Conservation (phyloP, 1,140 invertebrate genomes). For the Dinoponera quadriceps region DNA sequence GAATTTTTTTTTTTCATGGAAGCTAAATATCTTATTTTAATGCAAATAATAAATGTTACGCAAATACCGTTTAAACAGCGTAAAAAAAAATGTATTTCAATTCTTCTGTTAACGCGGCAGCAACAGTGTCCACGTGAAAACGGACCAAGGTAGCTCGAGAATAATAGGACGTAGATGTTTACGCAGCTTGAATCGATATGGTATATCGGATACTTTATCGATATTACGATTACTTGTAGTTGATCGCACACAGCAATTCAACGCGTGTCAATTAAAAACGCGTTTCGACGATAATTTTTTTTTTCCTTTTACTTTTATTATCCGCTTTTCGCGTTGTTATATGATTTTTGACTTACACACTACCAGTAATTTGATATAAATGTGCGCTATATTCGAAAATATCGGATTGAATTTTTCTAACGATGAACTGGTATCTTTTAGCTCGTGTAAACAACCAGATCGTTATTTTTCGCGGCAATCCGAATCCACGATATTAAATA, state of each 20-base stretch:
- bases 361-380: neutral
- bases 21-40: no score
- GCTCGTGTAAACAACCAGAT: neutral
- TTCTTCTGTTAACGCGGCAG: no score
- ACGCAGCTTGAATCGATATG: no score
- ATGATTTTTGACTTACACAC: neutral
- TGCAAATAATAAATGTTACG: no score
- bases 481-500: neutral
- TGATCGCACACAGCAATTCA: constrained; percentile 3
- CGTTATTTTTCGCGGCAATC: neutral
- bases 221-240: neutral
- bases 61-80: no score
- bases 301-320: neutral
- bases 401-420: neutral
- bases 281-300: constrained; percentile 39
- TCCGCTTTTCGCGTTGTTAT: no score
- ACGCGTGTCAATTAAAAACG: constrained; percentile 31
- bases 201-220: constrained; percentile 45
- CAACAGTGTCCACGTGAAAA: no score
- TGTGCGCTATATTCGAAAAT: neutral
- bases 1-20: no score
- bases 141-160: no score
- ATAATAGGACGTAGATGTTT: no score
- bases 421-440: neutral
- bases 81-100: no score